These are phyloP conservation scores for Atlantisia rogersi DNA, from an alignment of 2,113 vertebrate species.

Conservation along the genomic window DNA sequence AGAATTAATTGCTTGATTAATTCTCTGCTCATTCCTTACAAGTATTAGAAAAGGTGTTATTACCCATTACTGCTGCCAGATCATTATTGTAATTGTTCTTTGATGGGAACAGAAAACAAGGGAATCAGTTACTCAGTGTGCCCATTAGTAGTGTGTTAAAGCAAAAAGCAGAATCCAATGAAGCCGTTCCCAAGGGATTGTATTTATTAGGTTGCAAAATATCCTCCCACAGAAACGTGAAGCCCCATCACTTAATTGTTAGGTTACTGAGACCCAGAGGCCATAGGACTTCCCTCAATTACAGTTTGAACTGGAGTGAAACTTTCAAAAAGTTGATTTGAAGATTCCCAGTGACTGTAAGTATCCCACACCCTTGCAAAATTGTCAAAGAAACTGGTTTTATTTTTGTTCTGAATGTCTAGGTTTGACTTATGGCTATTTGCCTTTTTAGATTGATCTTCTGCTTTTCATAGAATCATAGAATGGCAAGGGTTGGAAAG, in stretches of 20 bases:
- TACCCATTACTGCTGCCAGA: neutral
- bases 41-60: slow-evolving; percentile 21
- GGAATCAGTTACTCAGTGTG: neutral
- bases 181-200: neutral
- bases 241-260: neutral
- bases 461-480: too few species aligned
- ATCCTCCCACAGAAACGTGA: neutral
- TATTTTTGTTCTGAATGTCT: neutral
- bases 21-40: neutral
- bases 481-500: too few species aligned
- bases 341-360: neutral
- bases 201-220: slow-evolving; percentile 28
- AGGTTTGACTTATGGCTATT: neutral
- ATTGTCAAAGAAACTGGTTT: neutral
- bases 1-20: slow-evolving; percentile 21
- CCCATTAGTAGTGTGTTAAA: neutral
- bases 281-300: neutral
- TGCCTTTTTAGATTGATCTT: neutral
- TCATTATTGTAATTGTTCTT: slow-evolving; percentile 30
- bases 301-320: neutral
- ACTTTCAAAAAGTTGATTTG: neutral
- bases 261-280: neutral
- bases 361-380: neutral
- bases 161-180: neutral
- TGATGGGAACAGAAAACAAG: slow-evolving; percentile 2